These are phyloP conservation scores for Yponomeuta evonymella DNA, from an alignment of 2,888 invertebrate genomes.

Conservation along the genomic window DNA sequence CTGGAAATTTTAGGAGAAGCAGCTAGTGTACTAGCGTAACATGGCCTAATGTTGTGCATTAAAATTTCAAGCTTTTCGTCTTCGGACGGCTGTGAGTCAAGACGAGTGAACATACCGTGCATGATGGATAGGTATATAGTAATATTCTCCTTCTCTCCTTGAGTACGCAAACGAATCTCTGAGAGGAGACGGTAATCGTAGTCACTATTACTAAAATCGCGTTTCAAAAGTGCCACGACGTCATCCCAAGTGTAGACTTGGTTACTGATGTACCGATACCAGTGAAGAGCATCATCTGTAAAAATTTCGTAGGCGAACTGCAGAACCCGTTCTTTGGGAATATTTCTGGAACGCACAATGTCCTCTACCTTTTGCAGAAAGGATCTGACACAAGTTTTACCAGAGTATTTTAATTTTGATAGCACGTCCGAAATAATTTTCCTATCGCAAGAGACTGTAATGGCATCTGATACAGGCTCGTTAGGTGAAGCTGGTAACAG, in stretches of 20 bases:
- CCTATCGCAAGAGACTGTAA: background rate
- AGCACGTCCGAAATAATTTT: slow-evolving; percentile 6
- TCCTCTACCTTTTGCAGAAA: too few species aligned
- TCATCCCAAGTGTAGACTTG: too few species aligned
- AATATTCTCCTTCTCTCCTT: slow-evolving; percentile 15
- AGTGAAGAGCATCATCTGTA: too few species aligned
- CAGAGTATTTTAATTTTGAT: background rate
- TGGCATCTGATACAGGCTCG: background rate
- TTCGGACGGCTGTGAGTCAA: too few species aligned
- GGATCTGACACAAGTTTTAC: too few species aligned
- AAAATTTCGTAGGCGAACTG: too few species aligned
- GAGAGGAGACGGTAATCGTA: slow-evolving; percentile 11
- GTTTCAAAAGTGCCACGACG: background rate
- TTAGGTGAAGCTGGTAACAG: background rate
- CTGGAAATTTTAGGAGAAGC: slow-evolving; percentile 16
- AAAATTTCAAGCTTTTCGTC: too few species aligned
- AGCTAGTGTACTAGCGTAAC: slow-evolving; percentile 14
- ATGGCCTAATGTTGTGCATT: too few species aligned
- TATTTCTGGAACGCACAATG: too few species aligned
- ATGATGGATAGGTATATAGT: slow-evolving; percentile 25
- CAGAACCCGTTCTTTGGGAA: too few species aligned
- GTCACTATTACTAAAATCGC: background rate
- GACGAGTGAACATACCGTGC: too few species aligned
- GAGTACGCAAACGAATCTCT: slow-evolving; percentile 14
- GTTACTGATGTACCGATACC: too few species aligned